Percentiles rank a stretch among this genome's conserved stretches.
These are phyloP conservation scores for Cetonia aurata DNA, from an alignment of 2,888 invertebrate genomes.

Conservation along the genomic window DNA sequence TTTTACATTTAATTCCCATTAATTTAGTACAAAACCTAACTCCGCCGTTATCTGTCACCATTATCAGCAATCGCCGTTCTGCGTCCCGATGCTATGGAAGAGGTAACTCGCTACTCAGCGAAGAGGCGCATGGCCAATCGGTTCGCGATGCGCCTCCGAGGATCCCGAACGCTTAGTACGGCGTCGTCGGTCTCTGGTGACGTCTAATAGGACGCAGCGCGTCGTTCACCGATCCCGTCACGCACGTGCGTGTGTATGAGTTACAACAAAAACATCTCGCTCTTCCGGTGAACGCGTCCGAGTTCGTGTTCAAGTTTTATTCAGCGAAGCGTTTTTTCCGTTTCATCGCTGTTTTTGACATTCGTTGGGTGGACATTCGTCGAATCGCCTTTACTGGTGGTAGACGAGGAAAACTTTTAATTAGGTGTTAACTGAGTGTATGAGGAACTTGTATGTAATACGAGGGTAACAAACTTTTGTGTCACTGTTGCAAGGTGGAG, in stretches of 20 bases:
- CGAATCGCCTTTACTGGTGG: too few relatives aligned
- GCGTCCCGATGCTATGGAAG: not conserved
- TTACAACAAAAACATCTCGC: too few relatives aligned
- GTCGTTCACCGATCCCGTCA: not conserved
- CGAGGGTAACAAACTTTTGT: not conserved
- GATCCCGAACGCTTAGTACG: slow-evolving; percentile 20
- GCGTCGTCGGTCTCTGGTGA: slow-evolving; percentile 34
- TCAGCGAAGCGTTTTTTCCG: not conserved
- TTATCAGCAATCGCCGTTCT: not conserved
- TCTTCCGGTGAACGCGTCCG: not conserved
- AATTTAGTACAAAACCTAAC: too few relatives aligned
- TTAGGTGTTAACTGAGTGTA: slow-evolving; percentile 33
- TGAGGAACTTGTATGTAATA: slow-evolving; percentile 15
- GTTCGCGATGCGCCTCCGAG: slow-evolving; percentile 16
- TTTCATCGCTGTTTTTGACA: not conserved
- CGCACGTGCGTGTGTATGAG: slow-evolving; percentile 29
- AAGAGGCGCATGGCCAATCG: slow-evolving; percentile 35
- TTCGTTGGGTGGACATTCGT: not conserved
- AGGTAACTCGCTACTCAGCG: not conserved
- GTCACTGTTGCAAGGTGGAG: not conserved
- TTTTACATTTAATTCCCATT: too few relatives aligned
- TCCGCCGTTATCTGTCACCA: too few relatives aligned
- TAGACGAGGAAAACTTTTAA: slow-evolving; percentile 25
- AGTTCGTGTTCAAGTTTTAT: not conserved
- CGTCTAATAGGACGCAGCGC: slow-evolving; percentile 28